These are phyloP conservation scores for Diplodus puntazzo DNA, from an alignment of 2,797 vertebrate species.

Conservation along the genomic window DNA sequence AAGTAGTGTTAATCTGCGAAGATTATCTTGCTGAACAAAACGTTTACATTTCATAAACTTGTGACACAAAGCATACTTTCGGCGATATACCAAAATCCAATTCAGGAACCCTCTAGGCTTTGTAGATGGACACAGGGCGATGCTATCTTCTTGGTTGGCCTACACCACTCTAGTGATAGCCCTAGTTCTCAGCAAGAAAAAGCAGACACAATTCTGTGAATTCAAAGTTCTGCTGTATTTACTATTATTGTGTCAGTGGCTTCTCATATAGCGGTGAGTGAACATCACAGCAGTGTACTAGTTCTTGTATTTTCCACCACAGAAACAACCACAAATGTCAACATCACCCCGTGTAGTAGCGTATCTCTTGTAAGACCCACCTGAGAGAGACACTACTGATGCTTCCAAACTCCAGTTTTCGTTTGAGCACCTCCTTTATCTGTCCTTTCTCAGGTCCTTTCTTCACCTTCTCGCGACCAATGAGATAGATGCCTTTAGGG, in stretches of 20 bases:
- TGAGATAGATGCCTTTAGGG: conserved; percentile 93
- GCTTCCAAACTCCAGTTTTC: conserved; percentile 91
- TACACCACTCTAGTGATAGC: no score
- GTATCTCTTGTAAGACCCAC: conserved; percentile 68
- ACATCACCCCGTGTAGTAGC: background rate
- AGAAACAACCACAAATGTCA: conserved; percentile 17
- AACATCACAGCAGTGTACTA: background rate
- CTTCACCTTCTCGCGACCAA: conserved; percentile 96
- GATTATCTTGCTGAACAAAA: no score
- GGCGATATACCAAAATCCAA: no score
- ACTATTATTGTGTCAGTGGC: background rate
- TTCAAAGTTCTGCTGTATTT: conserved; percentile 8
- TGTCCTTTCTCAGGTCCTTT: conserved; percentile 97
- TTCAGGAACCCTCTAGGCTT: no score
- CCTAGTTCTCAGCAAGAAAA: background rate
- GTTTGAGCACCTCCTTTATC: conserved; percentile 95
- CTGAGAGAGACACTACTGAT: conserved; percentile 91
- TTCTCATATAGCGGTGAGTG: background rate
- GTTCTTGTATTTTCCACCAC: conserved; percentile 13
- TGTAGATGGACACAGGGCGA: no score
- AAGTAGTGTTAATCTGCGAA: no score
- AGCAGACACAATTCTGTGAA: conserved; percentile 3
- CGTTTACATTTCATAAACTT: no score
- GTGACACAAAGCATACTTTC: no score
- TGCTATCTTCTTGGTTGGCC: no score